Base-by-base conservation (phyloP, 1,140 invertebrate species). In the Sminthurinus signatus region DNA sequence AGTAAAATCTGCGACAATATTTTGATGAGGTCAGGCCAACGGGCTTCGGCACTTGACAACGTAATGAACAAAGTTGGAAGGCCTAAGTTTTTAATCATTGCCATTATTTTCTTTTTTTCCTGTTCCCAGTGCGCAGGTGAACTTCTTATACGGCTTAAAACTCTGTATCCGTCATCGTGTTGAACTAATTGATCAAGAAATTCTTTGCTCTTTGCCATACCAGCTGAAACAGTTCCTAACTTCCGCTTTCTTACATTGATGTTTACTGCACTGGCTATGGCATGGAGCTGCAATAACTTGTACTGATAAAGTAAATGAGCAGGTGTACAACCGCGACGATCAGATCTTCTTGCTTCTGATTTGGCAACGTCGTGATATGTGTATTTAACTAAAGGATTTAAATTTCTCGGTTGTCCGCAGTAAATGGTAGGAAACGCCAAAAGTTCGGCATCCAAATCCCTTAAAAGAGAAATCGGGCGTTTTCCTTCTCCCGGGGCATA, bases 1-100 rank as follows among this genome's bases (percentile, higher is more conserved):
- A 77, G 57, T 65, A 72, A 69, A 39, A 77, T 70, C 70, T 76
- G 75, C 54, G 75, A 60, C 14, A 79, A 68, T 25, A 74, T 54
- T 73, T 74, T 43, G 19, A 79, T 39, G 17, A 79, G 69, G 48
- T 75, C 46, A 1, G 32, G 17, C 76, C 76, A 79, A 28, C 72
- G 72, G 1, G 73, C 76, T 75, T 78, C 76, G 60, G 75, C 75
- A 8, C 75, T 74, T 42, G 73, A 75, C 10, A 76, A 4, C 0
- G 75, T 77, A 21, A 78, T 39, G 62, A 76, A 78, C 15, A 72
- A 31, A 2, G 76, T 75, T 50, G 75, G 75, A 51, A 62, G 69
- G 10, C 76, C 76, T 0, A 73, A 57, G 61, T 78, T 76, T 12
- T 76, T 39, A 1, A 78, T 75, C 74, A 78, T 77, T 14, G 77